Conservation (phyloP, 2,797 vertebrate species). For the Microctenopoma lineatum region DNA sequence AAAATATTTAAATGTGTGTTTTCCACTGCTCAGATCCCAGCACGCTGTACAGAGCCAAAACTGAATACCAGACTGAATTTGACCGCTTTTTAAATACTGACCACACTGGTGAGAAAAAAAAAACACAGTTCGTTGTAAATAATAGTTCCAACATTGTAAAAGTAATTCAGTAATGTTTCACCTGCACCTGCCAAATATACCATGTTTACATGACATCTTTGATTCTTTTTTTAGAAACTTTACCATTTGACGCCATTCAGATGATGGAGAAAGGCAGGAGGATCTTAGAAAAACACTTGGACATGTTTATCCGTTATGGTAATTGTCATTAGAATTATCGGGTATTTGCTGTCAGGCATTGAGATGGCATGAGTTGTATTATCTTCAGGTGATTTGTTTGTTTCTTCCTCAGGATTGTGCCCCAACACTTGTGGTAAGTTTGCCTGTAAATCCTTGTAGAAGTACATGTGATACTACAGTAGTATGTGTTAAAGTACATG, state of each 20-base stretch:
- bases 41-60: constrained; percentile 78
- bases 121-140: background rate
- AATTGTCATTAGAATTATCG: constrained; percentile 21
- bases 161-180: background rate
- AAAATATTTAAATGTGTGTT: constrained; percentile 10
- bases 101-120: constrained; percentile 59
- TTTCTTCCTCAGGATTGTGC: constrained; percentile 76
- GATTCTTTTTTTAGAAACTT: constrained; percentile 43
- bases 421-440: constrained; percentile 83
- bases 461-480: background rate
- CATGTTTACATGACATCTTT: background rate
- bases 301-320: constrained; percentile 74
- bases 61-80: constrained; percentile 83
- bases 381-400: constrained; percentile 35
- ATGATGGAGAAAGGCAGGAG: constrained; percentile 76
- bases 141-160: background rate
- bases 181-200: background rate
- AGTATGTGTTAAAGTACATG: constrained; percentile 9
- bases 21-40: constrained; percentile 70
- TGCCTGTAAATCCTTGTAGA: constrained; percentile 22
- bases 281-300: constrained; percentile 80
- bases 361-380: constrained; percentile 16
- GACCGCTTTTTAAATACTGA: constrained; percentile 54
- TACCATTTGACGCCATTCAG: constrained; percentile 63
- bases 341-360: constrained; percentile 14